These are phyloP conservation scores for Drosophila merina DNA, from an alignment of 2,888 invertebrate genomes.

Conservation along the genomic window DNA sequence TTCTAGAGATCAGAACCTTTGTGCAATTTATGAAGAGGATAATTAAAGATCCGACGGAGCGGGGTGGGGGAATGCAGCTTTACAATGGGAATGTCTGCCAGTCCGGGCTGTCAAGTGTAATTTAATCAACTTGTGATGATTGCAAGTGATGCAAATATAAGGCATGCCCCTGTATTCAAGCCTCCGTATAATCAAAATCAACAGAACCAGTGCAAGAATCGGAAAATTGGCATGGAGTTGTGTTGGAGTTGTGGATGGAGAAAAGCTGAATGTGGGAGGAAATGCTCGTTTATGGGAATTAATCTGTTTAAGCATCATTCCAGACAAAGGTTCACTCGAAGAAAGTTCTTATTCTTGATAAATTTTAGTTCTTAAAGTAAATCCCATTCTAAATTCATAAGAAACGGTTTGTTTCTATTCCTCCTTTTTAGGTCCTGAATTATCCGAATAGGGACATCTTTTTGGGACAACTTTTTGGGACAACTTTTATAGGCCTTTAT, in stretches of 20 bases:
- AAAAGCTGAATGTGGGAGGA: conserved; percentile 34
- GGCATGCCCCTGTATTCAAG: conserved; percentile 22
- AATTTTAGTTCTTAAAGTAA: conserved; percentile 5
- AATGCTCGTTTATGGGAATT: conserved; percentile 66
- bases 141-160: conserved; percentile 47
- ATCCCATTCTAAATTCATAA: conserved; percentile 6
- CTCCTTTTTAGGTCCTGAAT: too few relatives aligned
- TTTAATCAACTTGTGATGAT: conserved; percentile 70
- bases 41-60: conserved; percentile 18
- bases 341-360: background rate
- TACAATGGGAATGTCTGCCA: conserved; percentile 18
- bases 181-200: conserved; percentile 17
- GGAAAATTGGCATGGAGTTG: conserved; percentile 52
- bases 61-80: conserved; percentile 16
- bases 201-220: conserved; percentile 19
- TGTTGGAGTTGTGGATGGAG: conserved; percentile 7
- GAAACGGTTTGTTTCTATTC: too few relatives aligned
- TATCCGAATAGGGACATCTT: too few relatives aligned
- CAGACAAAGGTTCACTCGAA: conserved; percentile 43
- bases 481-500: too few relatives aligned
- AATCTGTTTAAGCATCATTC: conserved; percentile 61
- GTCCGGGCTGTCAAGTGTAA: conserved; percentile 54
- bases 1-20: background rate
- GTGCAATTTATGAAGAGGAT: background rate
- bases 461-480: too few relatives aligned